Evolutionary conservation across 2,113 vertebrate genomes (phyloP).

Genomic region (Datnioides undecimradiatus): DNA sequence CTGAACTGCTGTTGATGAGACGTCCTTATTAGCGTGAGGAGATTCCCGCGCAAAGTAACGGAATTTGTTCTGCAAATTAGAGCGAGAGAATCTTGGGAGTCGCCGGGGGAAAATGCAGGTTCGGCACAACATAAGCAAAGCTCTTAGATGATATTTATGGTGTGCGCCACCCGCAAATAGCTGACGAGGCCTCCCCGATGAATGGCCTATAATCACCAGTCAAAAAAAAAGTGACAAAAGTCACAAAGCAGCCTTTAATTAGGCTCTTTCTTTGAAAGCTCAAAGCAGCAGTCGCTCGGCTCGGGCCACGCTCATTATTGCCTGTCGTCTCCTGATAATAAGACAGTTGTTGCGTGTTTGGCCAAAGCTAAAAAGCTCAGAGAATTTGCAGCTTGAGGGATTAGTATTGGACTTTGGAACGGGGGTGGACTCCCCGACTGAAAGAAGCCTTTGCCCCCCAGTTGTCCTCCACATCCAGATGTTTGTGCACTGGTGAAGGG

Average conservation of each 20-base stretch:
- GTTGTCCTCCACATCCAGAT: conserved; percentile 39
- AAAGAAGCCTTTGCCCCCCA: conserved; percentile 19
- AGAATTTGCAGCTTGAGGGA: conserved; percentile 59
- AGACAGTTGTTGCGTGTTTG: conserved; percentile 69
- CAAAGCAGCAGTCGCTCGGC: conserved; percentile 66
- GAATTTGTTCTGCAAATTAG: conserved; percentile 68
- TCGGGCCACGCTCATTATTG: conserved; percentile 74
- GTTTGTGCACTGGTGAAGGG: neutral
- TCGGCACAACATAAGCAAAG: conserved; percentile 49
- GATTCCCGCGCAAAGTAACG: conserved; percentile 61
- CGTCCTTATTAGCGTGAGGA: conserved; percentile 63
- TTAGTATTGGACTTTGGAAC: conserved; percentile 63
- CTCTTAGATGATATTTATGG: conserved; percentile 61
- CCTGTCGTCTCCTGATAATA: conserved; percentile 78
- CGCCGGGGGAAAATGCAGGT: conserved; percentile 31
- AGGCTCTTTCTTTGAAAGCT: conserved; percentile 67
- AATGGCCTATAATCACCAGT: conserved; percentile 81
- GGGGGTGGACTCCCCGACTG: conserved; percentile 22
- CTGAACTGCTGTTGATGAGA: conserved; percentile 69
- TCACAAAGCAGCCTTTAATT: conserved; percentile 84
- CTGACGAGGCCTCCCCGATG: conserved; percentile 67
- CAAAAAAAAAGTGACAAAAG: conserved; percentile 78
- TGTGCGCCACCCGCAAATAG: conserved; percentile 70
- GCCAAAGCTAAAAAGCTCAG: conserved; percentile 50
- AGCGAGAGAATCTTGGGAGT: conserved; percentile 30